Evolutionary conservation across 2,888 invertebrate species (phyloP).

Genomic region (Adelphocoris suturalis): DNA sequence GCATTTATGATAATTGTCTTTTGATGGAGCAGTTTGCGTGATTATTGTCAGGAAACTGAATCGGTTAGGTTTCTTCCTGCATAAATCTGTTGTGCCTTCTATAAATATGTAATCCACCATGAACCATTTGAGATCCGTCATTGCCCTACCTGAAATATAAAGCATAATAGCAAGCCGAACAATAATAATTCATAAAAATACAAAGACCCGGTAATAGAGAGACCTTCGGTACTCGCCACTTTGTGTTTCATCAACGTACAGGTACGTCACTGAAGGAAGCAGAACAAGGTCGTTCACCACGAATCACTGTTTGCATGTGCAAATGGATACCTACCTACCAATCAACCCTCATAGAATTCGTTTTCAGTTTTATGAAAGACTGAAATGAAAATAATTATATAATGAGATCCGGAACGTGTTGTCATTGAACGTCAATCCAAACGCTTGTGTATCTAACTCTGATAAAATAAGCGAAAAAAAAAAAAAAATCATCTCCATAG

Average conservation of each 20-base stretch:
- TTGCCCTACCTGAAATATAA: background rate
- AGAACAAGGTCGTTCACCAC: background rate
- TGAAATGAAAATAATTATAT: background rate
- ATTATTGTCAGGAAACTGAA: background rate
- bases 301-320: background rate
- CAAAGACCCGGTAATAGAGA: background rate
- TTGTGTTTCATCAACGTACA: background rate
- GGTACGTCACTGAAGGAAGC: conserved; percentile 9
- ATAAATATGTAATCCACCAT: background rate
- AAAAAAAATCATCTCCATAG: too few relatives aligned
- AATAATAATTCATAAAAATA: conserved; percentile 6
- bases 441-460: too few relatives aligned
- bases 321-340: background rate
- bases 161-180: background rate
- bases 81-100: background rate
- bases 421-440: too few relatives aligned
- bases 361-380: too few relatives aligned
- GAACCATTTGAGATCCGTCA: background rate
- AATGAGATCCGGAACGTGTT: background rate
- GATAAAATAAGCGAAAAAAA: too few relatives aligned
- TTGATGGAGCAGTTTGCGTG: background rate
- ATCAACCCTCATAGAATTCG: background rate
- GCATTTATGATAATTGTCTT: background rate
- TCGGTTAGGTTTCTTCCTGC: background rate
- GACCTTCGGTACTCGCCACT: background rate